Conservation (phyloP, 1,140 invertebrate species). For the Papilio xuthus region DNA sequence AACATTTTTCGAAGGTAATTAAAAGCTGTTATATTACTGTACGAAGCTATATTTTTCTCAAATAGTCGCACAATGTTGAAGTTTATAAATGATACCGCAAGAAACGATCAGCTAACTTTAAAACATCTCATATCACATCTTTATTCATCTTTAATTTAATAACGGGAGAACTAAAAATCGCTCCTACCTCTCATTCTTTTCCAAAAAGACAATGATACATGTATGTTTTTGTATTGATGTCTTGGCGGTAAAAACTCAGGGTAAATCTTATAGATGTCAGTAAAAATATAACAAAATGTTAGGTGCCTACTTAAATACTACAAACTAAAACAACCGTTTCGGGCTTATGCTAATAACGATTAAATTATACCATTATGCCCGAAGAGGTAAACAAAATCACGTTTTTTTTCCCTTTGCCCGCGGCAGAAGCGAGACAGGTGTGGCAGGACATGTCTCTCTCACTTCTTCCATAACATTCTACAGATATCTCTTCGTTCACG, state of each 20-base stretch:
- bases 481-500: neutral
- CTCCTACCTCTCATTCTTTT: neutral
- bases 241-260: neutral
- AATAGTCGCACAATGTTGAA: too few relatives aligned
- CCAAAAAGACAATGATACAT: neutral
- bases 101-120: too few relatives aligned
- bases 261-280: neutral
- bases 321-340: neutral
- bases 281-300: neutral
- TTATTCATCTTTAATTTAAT: too few relatives aligned
- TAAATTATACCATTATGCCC: neutral
- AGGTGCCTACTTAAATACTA: neutral
- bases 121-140: too few relatives aligned
- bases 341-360: neutral
- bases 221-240: neutral
- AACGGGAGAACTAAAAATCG: too few relatives aligned
- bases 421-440: conserved; percentile 9
- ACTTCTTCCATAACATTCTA: neutral
- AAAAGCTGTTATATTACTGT: too few relatives aligned
- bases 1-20: too few relatives aligned
- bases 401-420: neutral
- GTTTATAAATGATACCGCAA: too few relatives aligned
- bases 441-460: conserved; percentile 5
- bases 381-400: conserved; percentile 15
- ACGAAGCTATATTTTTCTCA: too few relatives aligned